These are phyloP conservation scores for Cancer borealis DNA, from an alignment of 2,888 invertebrate genomes.

Conservation along the genomic window DNA sequence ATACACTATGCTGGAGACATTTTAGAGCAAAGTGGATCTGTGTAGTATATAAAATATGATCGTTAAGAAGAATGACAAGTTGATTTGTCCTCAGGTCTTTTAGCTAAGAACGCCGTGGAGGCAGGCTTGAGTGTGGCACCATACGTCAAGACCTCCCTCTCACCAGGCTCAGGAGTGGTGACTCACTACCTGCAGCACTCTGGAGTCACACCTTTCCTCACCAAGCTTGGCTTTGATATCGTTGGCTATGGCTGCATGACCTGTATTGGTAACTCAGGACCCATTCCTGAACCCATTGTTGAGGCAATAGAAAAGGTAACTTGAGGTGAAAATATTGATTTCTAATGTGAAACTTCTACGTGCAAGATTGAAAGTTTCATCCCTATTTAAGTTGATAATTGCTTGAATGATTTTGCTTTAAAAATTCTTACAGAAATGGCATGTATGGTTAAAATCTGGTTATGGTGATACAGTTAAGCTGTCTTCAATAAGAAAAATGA, in stretches of 20 bases:
- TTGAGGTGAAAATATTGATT: neutral
- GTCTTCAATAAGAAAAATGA: neutral
- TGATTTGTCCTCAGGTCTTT: slow-evolving; percentile 83
- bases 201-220: slow-evolving; percentile 92
- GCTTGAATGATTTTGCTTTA: neutral
- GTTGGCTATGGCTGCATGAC: slow-evolving; percentile 99
- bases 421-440: neutral
- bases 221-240: slow-evolving; percentile 93
- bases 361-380: neutral
- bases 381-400: neutral
- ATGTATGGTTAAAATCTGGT: neutral
- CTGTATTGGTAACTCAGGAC: slow-evolving; percentile 99
- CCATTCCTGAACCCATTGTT: slow-evolving; percentile 93
- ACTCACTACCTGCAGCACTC: slow-evolving; percentile 94
- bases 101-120: slow-evolving; percentile 96
- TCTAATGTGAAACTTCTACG: neutral
- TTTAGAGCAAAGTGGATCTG: neutral
- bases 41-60: too few relatives aligned
- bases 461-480: neutral
- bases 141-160: slow-evolving; percentile 97
- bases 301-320: slow-evolving; percentile 92
- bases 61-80: neutral
- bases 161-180: slow-evolving; percentile 97
- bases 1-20: neutral
- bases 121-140: slow-evolving; percentile 93